Conservation (phyloP, 2,888 invertebrate genomes). For the Dynastes tityus region DNA sequence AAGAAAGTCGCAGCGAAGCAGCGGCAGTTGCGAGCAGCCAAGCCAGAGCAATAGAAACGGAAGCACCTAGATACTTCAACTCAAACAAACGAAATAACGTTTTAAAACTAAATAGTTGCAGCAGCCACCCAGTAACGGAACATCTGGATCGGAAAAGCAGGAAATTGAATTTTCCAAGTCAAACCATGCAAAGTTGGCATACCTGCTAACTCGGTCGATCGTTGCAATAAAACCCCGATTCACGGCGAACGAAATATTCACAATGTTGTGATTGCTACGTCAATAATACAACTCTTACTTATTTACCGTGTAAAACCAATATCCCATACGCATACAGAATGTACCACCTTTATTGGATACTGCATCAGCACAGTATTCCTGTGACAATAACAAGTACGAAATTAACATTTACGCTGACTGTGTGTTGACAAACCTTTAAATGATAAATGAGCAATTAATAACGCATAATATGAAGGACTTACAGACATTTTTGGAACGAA, state of each 20-base stretch:
- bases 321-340: not conserved
- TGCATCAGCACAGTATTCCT: not conserved
- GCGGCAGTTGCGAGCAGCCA: not conserved
- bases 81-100: constrained; percentile 54
- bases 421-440: no score
- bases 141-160: constrained; percentile 58
- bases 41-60: constrained; percentile 7
- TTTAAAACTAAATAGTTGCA: constrained; percentile 59
- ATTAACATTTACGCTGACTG: not conserved
- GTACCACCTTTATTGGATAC: not conserved
- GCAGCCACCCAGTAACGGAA: constrained; percentile 52
- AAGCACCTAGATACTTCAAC: constrained; percentile 37
- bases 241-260: constrained; percentile 16
- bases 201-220: constrained; percentile 53
- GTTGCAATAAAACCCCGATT: constrained; percentile 30
- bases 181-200: constrained; percentile 54
- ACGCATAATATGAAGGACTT: no score
- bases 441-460: no score
- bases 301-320: not conserved
- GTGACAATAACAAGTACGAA: not conserved
- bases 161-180: constrained; percentile 59
- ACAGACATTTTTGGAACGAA: no score
- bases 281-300: constrained; percentile 6
- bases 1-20: constrained; percentile 36
- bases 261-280: constrained; percentile 17